These are phyloP conservation scores for Leptopilina syphax DNA, from an alignment of 2,888 invertebrate species.

Conservation along the genomic window DNA sequence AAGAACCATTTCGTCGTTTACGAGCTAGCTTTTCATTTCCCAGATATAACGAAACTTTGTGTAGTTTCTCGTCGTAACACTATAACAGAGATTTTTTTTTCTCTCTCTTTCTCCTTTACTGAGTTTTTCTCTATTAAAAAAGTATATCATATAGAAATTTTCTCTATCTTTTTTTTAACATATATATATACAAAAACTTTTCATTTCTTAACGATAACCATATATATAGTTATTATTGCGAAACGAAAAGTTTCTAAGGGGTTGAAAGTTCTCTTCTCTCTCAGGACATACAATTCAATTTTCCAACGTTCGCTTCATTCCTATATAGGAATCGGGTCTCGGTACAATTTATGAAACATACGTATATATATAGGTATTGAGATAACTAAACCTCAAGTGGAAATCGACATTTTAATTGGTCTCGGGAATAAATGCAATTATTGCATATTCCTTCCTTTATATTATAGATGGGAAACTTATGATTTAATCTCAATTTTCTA, in stretches of 20 bases:
- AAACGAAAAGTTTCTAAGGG: slow-evolving; percentile 17
- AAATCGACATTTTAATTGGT: slow-evolving; percentile 33
- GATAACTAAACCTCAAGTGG: slow-evolving; percentile 16
- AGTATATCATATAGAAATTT: no score
- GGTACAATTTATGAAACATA: slow-evolving; percentile 21
- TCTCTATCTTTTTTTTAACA: no score
- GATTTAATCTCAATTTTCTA: neutral
- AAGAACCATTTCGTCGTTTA: slow-evolving; percentile 36
- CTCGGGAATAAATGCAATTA: slow-evolving; percentile 29
- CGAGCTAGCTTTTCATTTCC: slow-evolving; percentile 20
- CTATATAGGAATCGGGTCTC: slow-evolving; percentile 15
- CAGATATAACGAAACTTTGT: slow-evolving; percentile 15
- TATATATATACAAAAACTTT: no score
- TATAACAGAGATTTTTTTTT: neutral
- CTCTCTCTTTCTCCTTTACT: slow-evolving; percentile 5
- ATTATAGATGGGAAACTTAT: slow-evolving; percentile 6
- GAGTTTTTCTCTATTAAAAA: slow-evolving; percentile 29
- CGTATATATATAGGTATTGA: neutral
- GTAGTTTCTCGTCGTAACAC: neutral
- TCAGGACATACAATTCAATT: slow-evolving; percentile 51
- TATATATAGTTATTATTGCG: slow-evolving; percentile 52
- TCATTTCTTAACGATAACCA: slow-evolving; percentile 26
- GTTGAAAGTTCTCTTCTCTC: slow-evolving; percentile 42
- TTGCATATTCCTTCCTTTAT: slow-evolving; percentile 5
- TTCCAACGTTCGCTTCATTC: slow-evolving; percentile 39